Conservation (phyloP, 2,113 vertebrate genomes). For the Procavia capensis region DNA sequence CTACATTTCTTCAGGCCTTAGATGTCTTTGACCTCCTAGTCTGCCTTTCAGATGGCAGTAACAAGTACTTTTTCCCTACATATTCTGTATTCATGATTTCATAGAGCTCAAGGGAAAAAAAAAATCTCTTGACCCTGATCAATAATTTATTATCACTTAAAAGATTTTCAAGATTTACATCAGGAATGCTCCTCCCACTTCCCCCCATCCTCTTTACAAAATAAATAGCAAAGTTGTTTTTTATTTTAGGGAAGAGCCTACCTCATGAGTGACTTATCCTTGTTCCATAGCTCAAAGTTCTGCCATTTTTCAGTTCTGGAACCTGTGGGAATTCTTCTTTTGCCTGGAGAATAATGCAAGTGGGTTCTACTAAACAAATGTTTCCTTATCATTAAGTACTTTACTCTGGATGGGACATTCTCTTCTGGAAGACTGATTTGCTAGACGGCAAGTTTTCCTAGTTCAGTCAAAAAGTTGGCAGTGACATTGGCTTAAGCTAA, state of each 20-base stretch:
- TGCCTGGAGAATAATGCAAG: slow-evolving; percentile 1
- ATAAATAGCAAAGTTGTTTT: slow-evolving; percentile 68
- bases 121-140: slow-evolving; percentile 51
- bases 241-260: slow-evolving; percentile 28
- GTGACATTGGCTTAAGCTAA: background rate
- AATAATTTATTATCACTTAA: slow-evolving; percentile 75
- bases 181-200: background rate
- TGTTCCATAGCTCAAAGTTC: slow-evolving; percentile 8
- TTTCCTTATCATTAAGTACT: background rate
- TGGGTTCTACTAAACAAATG: background rate
- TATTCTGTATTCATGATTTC: slow-evolving; percentile 75
- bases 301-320: background rate
- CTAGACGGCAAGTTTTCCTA: slow-evolving; percentile 24
- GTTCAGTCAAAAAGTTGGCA: slow-evolving; percentile 35
- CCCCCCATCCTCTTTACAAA: slow-evolving; percentile 20
- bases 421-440: slow-evolving; percentile 1
- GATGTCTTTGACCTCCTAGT: slow-evolving; percentile 74
- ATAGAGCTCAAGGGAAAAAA: slow-evolving; percentile 49
- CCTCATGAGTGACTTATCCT: background rate
- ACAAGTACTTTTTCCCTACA: slow-evolving; percentile 75
- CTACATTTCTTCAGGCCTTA: slow-evolving; percentile 74
- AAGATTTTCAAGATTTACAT: slow-evolving; percentile 71
- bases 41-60: slow-evolving; percentile 79
- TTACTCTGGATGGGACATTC: background rate
- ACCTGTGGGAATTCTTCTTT: slow-evolving; percentile 6